A percentile compares a stretch with the other conserved stretches of the same genome.
Evolutionary conservation across 23 tunicate genomes (phyloP).

Genomic region (Ciona savignyi): DNA sequence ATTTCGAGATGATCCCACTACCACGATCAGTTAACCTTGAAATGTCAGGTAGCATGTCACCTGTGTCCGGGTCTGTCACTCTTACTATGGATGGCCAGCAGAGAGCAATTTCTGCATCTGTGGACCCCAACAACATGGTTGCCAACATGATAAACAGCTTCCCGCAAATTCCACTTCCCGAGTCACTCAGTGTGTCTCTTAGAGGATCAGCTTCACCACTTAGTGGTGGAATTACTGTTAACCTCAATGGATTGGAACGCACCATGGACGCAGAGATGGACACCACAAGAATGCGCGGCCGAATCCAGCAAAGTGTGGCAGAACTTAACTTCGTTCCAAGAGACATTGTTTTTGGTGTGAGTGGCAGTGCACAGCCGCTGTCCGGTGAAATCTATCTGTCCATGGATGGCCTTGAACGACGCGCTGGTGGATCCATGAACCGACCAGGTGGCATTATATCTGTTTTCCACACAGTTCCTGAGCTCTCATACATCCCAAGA

Average conservation of each 20-base stretch:
- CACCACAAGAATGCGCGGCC: too few species aligned
- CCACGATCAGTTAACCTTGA: conserved; percentile 20
- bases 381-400: conserved; percentile 40
- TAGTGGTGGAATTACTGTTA: conserved; percentile 8
- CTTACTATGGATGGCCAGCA: neutral
- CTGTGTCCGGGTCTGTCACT: conserved; percentile 5
- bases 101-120: neutral
- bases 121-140: conserved; percentile 13
- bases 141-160: neutral
- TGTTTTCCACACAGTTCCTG: conserved; percentile 12
- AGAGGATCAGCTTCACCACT: conserved; percentile 5
- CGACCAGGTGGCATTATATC: neutral
- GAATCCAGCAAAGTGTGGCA: conserved; percentile 10
- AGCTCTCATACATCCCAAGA: conserved; percentile 14
- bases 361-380: conserved; percentile 3
- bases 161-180: conserved; percentile 23
- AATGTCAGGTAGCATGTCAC: conserved; percentile 8
- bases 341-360: conserved; percentile 19
- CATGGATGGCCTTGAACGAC: conserved; percentile 9
- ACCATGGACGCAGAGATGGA: neutral
- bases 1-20: conserved; percentile 23
- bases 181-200: neutral
- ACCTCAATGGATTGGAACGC: conserved; percentile 16
- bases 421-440: conserved; percentile 1
- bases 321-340: conserved; percentile 25